A percentile compares a stretch with the other conserved stretches of the same genome.
Evolutionary conservation across 1,140 invertebrate genomes (phyloP).

Genomic region (Ylistrum balloti): DNA sequence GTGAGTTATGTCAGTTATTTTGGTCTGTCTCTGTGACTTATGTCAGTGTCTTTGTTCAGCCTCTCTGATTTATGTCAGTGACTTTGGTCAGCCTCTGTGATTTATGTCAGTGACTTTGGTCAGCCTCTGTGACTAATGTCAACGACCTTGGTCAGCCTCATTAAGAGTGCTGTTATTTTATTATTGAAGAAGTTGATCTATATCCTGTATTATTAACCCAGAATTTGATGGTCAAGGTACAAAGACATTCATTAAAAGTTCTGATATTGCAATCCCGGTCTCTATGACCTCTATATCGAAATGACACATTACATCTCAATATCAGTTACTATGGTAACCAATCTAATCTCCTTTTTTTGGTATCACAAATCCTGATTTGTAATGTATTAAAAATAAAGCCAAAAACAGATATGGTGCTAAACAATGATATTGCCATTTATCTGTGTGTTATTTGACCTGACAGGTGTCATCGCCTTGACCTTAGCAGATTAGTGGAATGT

Average conservation of each 20-base stretch:
- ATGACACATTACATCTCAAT: background rate
- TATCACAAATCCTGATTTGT: background rate
- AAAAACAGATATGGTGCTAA: background rate
- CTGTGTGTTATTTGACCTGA: background rate
- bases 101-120: background rate
- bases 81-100: background rate
- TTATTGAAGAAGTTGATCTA: too few relatives aligned
- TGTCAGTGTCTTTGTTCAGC: background rate
- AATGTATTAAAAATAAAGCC: background rate
- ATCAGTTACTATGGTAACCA: background rate
- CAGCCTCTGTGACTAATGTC: background rate
- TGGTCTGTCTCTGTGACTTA: background rate
- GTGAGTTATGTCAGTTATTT: background rate
- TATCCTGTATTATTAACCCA: background rate
- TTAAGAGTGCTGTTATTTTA: too few relatives aligned
- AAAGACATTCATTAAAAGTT: background rate
- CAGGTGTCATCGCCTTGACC: constrained; percentile 36
- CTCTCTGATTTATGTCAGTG: background rate
- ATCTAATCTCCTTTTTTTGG: background rate
- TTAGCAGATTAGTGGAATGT: background rate
- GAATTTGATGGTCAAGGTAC: background rate
- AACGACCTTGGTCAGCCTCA: background rate
- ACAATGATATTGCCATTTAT: constrained; percentile 18
- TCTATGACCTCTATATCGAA: background rate
- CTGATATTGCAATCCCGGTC: too few relatives aligned